Evolutionary conservation across 2,113 vertebrate species (phyloP), one percentile per base, ranked within the genome.

Genomic region (Vimba vimba): DNA sequence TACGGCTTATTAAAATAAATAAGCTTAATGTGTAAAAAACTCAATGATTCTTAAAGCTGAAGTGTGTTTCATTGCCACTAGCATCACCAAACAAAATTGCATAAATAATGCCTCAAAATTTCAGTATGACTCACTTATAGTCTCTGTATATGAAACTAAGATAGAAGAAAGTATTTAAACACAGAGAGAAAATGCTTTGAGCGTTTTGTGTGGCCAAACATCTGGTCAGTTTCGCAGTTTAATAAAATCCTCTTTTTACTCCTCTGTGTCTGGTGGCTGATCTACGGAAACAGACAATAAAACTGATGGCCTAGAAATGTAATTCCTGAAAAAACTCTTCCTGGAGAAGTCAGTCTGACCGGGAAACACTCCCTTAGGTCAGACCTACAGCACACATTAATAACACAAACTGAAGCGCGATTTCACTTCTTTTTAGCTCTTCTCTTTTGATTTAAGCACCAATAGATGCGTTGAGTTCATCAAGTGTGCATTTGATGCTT

Each of bases 321-420:
- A 69, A 8, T 10, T 45, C 62, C 62, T 33, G 19, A 36, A 69
- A 27, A 27, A 21, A 45, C 62, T 33, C 45, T 82, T 52, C 39
- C 79, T 82, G 79, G 9, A 23, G 62, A 82, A 19, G 62, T 25
- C 69, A 4, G 78, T 15, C 69, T 74, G 57, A 9, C 6, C 57
- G n/a, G 36, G 8, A 50, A 69, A 68, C 79, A 52, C 47, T 82
- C 45, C 62, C 79, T 23, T 9, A 69, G 62, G 79, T 82, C 62
- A 82, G 25, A 21, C 47, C 45, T 73, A 73, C 69, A 73, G 5
- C 39, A 12, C 39, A n/a, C 11, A 2, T 11, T 45, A 23, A 10
- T 10, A 73, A n/a, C 5, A 23, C 69, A 7, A 2, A n/a, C 7
- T 10, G 1, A 39, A 39, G 39, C 30, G 19, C 30, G 0, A 36